Evolutionary conservation across 1,140 invertebrate genomes (phyloP), one percentile per base, ranked within the genome.

Genomic region (Pantala flavescens): DNA sequence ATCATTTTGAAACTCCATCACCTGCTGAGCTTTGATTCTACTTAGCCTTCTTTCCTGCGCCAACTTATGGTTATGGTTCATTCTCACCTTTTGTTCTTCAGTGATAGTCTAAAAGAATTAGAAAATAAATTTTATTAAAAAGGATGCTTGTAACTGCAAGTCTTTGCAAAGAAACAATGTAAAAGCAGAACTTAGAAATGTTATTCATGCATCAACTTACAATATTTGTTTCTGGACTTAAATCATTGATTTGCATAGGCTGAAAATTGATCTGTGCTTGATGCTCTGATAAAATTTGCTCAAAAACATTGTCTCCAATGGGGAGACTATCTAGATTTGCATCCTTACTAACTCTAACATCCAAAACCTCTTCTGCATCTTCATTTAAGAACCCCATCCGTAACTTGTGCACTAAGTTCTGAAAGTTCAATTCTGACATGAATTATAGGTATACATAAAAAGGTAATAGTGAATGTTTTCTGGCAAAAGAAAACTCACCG

Each of bases 41-140:
- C 77, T 76, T 71, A 77, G 70, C 42, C 78, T 23, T 28, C 77
- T 78, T 76, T 79, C 78, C 43, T 78, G 77, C 24, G 79, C 79
- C 11, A 79, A 72, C 23, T 76, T 75, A 28, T 77, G 76, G 72
- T 79, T 79, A 23, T 28, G 74, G 71, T 77, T 70, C 78, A 79
- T 79, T 63, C 79, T 76, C 19, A 78, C 75, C 73, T 75, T 75
- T 76, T 79, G 79, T 43, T 79, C 79, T 43, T 79, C 76, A 21
- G 79, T 78, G 23, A 79, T 63, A 21, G 49, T 63, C 49, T 63
- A 63, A 1, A 63, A 63, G 12, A 12, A 63, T n/a, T 36, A 36
- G 3, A 36, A 5, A 36, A 5, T 36, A 5, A 2, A 36, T 5
- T 36, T 36, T 36, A 36, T 36, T 2, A 36, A 36, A 9, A 36